These are phyloP conservation scores for Manduca sexta DNA, from an alignment of 1,140 invertebrate species.

Conservation along the genomic window DNA sequence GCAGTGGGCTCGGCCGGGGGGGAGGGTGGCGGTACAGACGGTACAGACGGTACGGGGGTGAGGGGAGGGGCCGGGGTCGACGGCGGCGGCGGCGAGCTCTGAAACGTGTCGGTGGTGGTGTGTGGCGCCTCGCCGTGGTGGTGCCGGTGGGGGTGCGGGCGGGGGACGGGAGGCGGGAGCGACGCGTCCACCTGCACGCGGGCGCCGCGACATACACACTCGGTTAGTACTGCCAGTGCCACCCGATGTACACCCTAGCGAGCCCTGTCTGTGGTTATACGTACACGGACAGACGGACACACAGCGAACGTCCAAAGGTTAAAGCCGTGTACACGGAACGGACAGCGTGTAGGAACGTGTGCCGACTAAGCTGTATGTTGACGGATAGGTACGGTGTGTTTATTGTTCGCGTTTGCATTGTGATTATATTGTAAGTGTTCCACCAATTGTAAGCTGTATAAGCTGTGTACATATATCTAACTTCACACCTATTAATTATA, in stretches of 20 bases:
- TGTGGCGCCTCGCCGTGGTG: constrained; percentile 49
- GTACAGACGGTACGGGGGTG: constrained; percentile 6
- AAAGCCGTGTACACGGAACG: no score
- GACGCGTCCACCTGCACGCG: constrained; percentile 41
- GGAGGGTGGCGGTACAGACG: constrained; percentile 4
- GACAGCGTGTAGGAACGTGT: no score
- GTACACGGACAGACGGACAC: no score
- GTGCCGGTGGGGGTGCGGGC: constrained; percentile 16
- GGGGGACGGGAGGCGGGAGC: constrained; percentile 23
- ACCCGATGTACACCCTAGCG: constrained; percentile 20
- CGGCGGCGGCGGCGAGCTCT: constrained; percentile 45
- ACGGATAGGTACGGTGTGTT: no score
- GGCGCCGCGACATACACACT: constrained; percentile 55
- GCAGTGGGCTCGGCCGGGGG: constrained; percentile 2
- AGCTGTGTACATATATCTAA: no score
- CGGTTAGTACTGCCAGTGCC: constrained; percentile 61
- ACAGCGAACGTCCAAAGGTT: no score
- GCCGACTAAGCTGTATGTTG: no score
- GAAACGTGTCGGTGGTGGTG: constrained; percentile 59
- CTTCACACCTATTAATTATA: no score
- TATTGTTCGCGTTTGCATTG: no score
- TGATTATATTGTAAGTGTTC: no score
- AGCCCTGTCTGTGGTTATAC: constrained; percentile 29
- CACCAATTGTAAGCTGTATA: no score
- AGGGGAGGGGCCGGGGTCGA: constrained; percentile 17